Evolutionary conservation across 2,113 vertebrate species (phyloP).

Genomic region (Bothrops jararaca): DNA sequence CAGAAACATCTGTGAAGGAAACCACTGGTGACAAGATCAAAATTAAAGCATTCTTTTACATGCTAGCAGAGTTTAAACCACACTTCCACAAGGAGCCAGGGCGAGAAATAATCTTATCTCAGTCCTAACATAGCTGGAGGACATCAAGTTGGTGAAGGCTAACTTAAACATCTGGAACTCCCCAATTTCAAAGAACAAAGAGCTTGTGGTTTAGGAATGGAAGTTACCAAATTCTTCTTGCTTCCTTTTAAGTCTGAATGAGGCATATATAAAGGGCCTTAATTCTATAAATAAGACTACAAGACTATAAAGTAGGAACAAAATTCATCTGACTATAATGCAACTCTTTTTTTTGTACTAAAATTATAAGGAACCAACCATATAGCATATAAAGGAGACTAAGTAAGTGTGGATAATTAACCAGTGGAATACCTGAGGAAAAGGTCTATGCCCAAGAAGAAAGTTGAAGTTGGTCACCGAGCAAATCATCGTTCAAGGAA

Average conservation of each 20-base stretch:
- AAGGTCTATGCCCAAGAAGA: background rate
- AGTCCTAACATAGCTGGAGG: background rate
- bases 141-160: background rate
- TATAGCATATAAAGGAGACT: background rate
- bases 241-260: background rate
- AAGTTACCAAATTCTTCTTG: background rate
- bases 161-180: background rate
- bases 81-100: background rate
- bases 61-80: background rate
- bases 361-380: background rate
- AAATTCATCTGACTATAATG: background rate
- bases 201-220: background rate
- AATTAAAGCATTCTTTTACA: background rate
- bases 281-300: background rate
- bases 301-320: background rate
- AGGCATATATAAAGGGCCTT: background rate
- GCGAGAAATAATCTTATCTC: background rate
- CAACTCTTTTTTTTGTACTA: background rate
- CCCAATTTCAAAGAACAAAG: background rate
- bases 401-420: background rate
- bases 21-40: background rate
- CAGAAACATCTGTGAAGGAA: background rate
- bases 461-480: background rate
- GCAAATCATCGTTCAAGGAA: background rate
- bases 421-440: background rate